Conservation (phyloP, 53 echinoderm and acorn worm species). For the Pentamera pediparva region DNA sequence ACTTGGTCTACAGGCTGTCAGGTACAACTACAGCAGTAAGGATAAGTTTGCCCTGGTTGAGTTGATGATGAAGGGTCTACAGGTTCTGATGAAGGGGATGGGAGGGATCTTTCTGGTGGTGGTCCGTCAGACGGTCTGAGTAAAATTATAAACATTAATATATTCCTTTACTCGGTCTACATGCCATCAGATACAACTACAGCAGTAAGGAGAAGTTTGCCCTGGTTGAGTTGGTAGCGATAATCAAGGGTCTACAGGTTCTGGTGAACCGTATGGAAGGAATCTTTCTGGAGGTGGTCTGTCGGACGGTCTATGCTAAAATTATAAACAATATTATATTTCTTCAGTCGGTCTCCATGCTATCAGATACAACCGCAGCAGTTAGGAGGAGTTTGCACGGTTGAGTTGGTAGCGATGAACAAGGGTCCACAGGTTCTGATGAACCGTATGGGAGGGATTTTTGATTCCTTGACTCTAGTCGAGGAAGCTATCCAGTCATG, state of each 20-base stretch:
- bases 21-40: too few relatives aligned
- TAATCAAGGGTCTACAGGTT: slow-evolving; percentile 93
- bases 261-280: slow-evolving; percentile 95
- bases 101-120: too few relatives aligned
- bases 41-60: too few relatives aligned
- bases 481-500: too few relatives aligned
- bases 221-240: slow-evolving; percentile 86
- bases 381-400: slow-evolving; percentile 89
- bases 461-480: too few relatives aligned
- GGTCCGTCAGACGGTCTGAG: slow-evolving; percentile 62
- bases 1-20: too few relatives aligned
- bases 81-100: too few relatives aligned
- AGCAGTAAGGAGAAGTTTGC: slow-evolving; percentile 94
- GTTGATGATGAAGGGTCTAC: too few relatives aligned
- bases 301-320: slow-evolving; percentile 75
- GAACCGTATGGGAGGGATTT: slow-evolving; percentile 92
- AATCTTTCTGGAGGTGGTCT: slow-evolving; percentile 73
- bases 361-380: slow-evolving; percentile 97
- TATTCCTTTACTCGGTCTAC: not conserved
- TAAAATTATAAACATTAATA: slow-evolving; percentile 35
- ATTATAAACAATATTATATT: slow-evolving; percentile 45
- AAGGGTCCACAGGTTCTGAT: too few relatives aligned
- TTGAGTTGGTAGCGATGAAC: slow-evolving; percentile 90
- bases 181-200: slow-evolving; percentile 96
- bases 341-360: slow-evolving; percentile 10